Base-by-base conservation (phyloP, 2,888 invertebrate genomes). In the Ectropis crepuscularia region DNA sequence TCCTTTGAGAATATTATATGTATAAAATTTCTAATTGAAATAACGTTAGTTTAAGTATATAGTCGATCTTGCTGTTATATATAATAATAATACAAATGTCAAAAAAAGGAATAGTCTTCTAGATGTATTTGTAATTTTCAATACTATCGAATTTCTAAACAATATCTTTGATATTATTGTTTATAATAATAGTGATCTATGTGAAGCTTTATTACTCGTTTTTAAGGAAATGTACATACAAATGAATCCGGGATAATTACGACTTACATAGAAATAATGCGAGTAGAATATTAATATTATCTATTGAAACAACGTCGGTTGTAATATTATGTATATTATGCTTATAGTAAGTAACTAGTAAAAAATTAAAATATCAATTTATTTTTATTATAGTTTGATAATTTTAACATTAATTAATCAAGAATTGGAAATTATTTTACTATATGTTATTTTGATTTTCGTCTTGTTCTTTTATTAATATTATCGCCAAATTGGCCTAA, bases 161-260 rank as follows among this genome's bases (percentile, higher is more conserved):
- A 47, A 53, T 65, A 63, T 49, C 53, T 53, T 58, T 63, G 63
- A 63, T 58, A 57, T 60, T 60, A 51, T 42, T 63, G 53, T 63
- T 63, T 71, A 53, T 65, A 67, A 46, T 70, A 65, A 61, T 60
- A 88, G 85, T 84, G 78, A 85, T 83, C 79, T 82, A 77, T 84
- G 81, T 88, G 73, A 88, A 88, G 89, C 87, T 89, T 90, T 90
- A 89, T 83, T 80, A 76, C 71, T 86, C 78, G 78, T 77, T 76
- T 79, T 70, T 88, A 88, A 89, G 83, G 69, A 80, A 82, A 81
- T 92, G 90, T 92, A 91, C 63, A 90, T 87, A 89, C 76, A 81
- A 78, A 83, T 81, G 83, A 90, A 89, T 82, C 88, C 86, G 92
- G 92, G 92, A 92, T 92, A 90, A 89, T 88, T 92, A 92, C 92